Base-by-base conservation (phyloP, 2,113 vertebrate species). In the Paratilapia polleni region DNA sequence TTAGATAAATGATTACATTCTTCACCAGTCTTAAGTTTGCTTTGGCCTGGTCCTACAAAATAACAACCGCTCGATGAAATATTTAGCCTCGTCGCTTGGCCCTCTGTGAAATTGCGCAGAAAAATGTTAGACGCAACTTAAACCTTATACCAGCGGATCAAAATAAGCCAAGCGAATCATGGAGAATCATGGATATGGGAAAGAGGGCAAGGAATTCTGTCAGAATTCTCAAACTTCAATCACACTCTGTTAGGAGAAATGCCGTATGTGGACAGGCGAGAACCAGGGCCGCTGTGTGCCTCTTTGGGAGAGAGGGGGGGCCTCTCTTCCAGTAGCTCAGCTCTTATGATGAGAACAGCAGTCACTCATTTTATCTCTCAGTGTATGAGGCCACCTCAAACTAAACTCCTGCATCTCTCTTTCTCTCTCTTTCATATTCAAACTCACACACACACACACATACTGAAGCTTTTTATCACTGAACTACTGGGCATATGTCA, bases 1-100 rank as follows among this genome's bases (percentile, higher is more conserved):
- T 94, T 93, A 91, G 90, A 95, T 89, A 94, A 95, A 95, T 93
- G 92, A 94, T 94, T 92, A 89, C 90, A 93, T 93, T 94, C 89
- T 93, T 93, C 75, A 90, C 86, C 73, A 82, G 87, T 56, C 85
- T 81, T 61, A 58, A 81, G 91, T 95, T 94, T 94, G 85, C 91
- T 93, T 95, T 95, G 93, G 93, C 93, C 78, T 75, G 73, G 59
- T 68, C 41, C 41, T 62, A 56, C 82, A 90, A 90, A 90, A 94
- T 84, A 94, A 93, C 87, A 90, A 84, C 41, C 62, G 60, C 61
- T 74, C 6, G 75, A 86, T 89, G 87, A 93, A 93, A 91, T 87
- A 91, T 94, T 92, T 86, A 91, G 86, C 92, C 74, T 47, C 9
- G 76, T 83, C 28, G 56, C 82, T 83, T 70, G 41, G 87, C 87